These are phyloP conservation scores for Numida meleagris DNA, from an alignment of 2,113 vertebrate species.

Conservation along the genomic window DNA sequence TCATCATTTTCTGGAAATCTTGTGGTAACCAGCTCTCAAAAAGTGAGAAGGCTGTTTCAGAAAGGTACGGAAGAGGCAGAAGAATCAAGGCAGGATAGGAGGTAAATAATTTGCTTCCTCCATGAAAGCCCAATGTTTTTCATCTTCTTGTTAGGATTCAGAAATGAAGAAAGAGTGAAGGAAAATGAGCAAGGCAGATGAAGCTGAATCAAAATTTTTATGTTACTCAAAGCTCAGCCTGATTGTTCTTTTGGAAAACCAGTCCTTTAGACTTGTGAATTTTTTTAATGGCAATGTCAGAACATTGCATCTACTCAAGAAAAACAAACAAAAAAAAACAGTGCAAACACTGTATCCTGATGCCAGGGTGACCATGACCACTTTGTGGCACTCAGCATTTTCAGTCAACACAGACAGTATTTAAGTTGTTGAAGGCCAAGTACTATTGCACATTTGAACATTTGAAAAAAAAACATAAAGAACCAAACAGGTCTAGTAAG, in stretches of 20 bases:
- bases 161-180: not conserved
- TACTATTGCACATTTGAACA: not conserved
- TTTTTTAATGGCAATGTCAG: not conserved
- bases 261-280: rapidly evolving
- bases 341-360: not conserved
- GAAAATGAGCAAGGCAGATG: not conserved
- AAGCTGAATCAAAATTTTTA: not conserved
- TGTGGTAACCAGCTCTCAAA: not conserved
- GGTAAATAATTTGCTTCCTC: not conserved
- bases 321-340: too few relatives aligned
- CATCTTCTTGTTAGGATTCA: not conserved
- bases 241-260: not conserved
- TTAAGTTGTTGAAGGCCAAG: not conserved
- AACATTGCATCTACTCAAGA: not conserved
- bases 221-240: not conserved
- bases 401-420: not conserved
- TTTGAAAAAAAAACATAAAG: too few relatives aligned
- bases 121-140: not conserved
- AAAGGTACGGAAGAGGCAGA: not conserved
- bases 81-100: not conserved
- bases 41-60: not conserved
- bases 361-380: not conserved
- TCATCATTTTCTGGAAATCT: not conserved
- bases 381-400: not conserved
- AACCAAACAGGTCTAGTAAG: not conserved